Evolutionary conservation across 2,797 vertebrate genomes (phyloP).

Genomic region (Loriculus beryllinus): DNA sequence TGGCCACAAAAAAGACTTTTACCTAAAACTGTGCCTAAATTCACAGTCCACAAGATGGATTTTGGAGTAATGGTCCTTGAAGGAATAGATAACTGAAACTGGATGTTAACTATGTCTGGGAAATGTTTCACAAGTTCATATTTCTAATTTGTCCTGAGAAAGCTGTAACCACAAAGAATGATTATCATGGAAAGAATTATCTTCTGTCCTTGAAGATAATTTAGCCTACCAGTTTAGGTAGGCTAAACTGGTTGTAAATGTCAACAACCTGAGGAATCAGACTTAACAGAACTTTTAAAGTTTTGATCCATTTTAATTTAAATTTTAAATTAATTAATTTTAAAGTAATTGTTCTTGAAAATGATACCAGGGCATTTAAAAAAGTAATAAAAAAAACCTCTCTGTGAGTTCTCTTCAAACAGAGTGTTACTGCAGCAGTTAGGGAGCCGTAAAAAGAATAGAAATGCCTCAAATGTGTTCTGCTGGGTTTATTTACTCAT

Average conservation of each 20-base stretch:
- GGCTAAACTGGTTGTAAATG: not conserved
- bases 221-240: not conserved
- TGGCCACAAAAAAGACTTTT: not conserved
- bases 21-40: not conserved
- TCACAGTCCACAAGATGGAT: not conserved
- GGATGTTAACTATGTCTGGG: not conserved
- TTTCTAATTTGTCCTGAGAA: not conserved
- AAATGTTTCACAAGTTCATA: not conserved
- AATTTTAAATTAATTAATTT: not conserved
- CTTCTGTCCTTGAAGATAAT: not conserved
- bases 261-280: not conserved
- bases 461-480: not conserved
- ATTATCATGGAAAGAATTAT: not conserved
- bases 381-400: not conserved
- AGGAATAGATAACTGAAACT: not conserved
- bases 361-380: not conserved
- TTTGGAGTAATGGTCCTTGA: not conserved
- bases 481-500: not conserved
- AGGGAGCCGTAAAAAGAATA: not conserved
- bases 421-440: not conserved
- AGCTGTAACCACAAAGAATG: not conserved
- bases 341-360: not conserved
- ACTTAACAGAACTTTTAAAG: not conserved
- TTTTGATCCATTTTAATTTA: not conserved
- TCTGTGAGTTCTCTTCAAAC: not conserved